Evolutionary conservation across 2,888 invertebrate species (phyloP).

Genomic region (Alitta virens): DNA sequence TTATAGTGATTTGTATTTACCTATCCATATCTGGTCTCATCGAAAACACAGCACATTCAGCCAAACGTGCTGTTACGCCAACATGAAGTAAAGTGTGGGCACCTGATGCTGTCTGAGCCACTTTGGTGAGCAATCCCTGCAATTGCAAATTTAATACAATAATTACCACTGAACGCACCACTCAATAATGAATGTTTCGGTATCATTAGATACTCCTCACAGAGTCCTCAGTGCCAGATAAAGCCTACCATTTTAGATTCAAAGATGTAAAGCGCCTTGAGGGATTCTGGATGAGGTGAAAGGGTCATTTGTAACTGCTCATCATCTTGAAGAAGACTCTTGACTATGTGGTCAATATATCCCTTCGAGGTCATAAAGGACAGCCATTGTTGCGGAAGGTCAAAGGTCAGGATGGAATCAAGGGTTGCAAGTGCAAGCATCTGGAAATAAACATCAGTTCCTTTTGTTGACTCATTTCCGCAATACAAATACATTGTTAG

Average conservation of each 20-base stretch:
- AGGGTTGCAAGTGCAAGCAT: slow-evolving; percentile 83
- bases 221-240: neutral
- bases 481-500: no score
- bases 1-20: slow-evolving; percentile 22
- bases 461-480: no score
- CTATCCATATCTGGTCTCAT: slow-evolving; percentile 47
- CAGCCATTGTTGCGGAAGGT: slow-evolving; percentile 65
- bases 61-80: slow-evolving; percentile 48
- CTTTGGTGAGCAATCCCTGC: slow-evolving; percentile 49
- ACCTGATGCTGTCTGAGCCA: slow-evolving; percentile 47
- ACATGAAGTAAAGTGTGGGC: slow-evolving; percentile 49
- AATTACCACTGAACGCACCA: no score
- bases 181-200: neutral
- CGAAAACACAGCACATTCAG: slow-evolving; percentile 49
- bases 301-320: slow-evolving; percentile 55
- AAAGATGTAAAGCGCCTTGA: slow-evolving; percentile 80
- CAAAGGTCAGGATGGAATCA: slow-evolving; percentile 74
- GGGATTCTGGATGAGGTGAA: slow-evolving; percentile 56
- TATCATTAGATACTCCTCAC: neutral
- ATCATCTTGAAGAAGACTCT: slow-evolving; percentile 76
- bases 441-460: no score
- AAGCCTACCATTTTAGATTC: slow-evolving; percentile 75
- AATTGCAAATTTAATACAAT: slow-evolving; percentile 15
- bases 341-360: slow-evolving; percentile 79
- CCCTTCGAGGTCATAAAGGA: slow-evolving; percentile 57